Conservation (phyloP, 2,113 vertebrate species). For the Oenanthe melanoleuca region DNA sequence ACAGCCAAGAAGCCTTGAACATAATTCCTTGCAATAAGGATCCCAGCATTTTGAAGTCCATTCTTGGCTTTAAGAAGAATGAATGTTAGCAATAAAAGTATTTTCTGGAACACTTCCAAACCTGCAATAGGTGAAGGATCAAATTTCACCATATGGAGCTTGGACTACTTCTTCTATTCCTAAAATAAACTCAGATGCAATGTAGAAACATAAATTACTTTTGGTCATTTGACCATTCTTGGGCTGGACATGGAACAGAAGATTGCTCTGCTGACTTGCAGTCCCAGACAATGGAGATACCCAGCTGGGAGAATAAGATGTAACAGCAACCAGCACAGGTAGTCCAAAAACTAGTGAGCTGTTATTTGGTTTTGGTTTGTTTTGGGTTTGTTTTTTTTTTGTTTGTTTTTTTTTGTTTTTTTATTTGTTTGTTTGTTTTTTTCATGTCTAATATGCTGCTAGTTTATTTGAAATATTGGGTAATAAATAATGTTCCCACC, state of each 20-base stretch:
- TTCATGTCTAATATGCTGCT: not conserved
- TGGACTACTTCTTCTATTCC: not conserved
- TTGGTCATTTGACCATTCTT: not conserved
- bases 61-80: conserved; percentile 33
- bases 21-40: not conserved
- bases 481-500: not conserved
- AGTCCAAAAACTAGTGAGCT: not conserved
- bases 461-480: not conserved
- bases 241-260: not conserved
- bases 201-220: not conserved
- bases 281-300: not conserved
- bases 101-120: conserved; percentile 35
- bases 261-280: not conserved
- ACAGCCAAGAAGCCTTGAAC: not conserved
- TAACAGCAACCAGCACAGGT: not conserved
- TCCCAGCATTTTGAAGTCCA: not conserved
- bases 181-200: conserved; percentile 9
- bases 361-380: not conserved
- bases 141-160: not conserved
- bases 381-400: too few species aligned
- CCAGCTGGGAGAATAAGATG: accelerated
- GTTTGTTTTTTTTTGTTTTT: too few species aligned
- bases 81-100: not conserved
- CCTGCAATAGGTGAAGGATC: conserved; percentile 16
- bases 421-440: not conserved